Base-by-base conservation (phyloP, 1,140 invertebrate genomes). In the Papilio polytes region DNA sequence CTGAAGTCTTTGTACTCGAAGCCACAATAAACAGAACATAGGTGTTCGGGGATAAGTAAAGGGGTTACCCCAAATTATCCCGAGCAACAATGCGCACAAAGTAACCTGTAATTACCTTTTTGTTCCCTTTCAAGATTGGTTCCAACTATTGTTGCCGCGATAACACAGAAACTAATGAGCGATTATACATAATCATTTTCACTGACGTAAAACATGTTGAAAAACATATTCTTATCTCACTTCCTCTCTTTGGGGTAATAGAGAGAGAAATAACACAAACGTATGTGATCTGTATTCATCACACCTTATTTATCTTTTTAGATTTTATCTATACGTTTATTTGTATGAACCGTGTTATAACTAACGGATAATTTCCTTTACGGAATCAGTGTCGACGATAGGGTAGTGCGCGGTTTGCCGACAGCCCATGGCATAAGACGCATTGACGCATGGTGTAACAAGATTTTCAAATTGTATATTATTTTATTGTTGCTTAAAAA, bases 71-170 rank as follows among this genome's bases (percentile, higher is more conserved):
- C 74, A 59, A 77, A 77, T 77, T 77, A 77, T 77, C 74, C 74
- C 15, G 74, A 26, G 48, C 74, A 77, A 77, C 74, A 77, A 77
- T 59, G 74, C 48, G 74, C 74, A 59, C 74, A 15, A 41, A 26
- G 74, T 15, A 77, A 77, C 74, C 74, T 77, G 74, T 77, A 77
- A 77, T 77, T 77, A 56, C 74, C 74, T 77, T 77, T 77, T 77
- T 77, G 74, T 56, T 26, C 73, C 74, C 48, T 77, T 77, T 77
- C 74, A 77, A 51, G 51, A 77, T 77, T 77, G 51, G 74, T 77
- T 77, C 74, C 74, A 77, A 77, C 74, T 77, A 77, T 77, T 77
- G 74, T 77, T 77, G 41, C 51, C 22, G 18, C 26, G 51, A 77
- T 59, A 77, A 56, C 13, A 59, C 10, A 15, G 26, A 51, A 63